Percentiles rank a stretch among this genome's conserved stretches.
Conservation (phyloP, 2,113 vertebrate genomes). For the Lasiurus borealis region DNA sequence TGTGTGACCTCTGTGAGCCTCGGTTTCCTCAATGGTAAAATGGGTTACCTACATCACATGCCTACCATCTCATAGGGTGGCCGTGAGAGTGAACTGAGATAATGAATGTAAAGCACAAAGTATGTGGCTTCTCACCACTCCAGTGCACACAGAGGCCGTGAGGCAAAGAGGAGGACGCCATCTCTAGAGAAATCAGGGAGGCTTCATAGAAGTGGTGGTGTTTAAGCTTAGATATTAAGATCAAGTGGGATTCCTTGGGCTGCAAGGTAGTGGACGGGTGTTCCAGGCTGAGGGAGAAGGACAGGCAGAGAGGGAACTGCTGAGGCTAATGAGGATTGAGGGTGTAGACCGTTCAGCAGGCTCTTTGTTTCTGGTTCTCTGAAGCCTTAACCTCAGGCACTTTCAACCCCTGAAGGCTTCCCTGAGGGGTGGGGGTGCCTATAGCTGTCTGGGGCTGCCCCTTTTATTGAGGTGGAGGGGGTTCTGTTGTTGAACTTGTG, state of each 20-base stretch:
- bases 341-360: background rate
- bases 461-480: background rate
- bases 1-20: background rate
- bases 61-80: background rate
- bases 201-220: constrained; percentile 10
- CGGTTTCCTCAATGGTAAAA: background rate
- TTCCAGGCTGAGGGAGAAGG: background rate
- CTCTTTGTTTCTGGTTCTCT: background rate
- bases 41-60: background rate
- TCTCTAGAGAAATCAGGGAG: background rate
- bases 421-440: background rate
- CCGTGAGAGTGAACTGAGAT: constrained; percentile 9
- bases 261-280: background rate
- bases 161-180: background rate
- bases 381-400: background rate
- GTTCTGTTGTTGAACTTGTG: background rate
- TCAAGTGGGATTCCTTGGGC: background rate
- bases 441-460: background rate
- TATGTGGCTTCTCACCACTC: background rate
- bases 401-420: background rate
- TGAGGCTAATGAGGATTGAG: background rate
- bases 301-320: too few species aligned
- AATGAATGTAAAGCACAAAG: background rate
- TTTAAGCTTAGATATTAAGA: background rate
- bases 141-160: background rate